Evolutionary conservation across 2,888 invertebrate species (phyloP).

Genomic region (Tetanocera ferruginea): DNA sequence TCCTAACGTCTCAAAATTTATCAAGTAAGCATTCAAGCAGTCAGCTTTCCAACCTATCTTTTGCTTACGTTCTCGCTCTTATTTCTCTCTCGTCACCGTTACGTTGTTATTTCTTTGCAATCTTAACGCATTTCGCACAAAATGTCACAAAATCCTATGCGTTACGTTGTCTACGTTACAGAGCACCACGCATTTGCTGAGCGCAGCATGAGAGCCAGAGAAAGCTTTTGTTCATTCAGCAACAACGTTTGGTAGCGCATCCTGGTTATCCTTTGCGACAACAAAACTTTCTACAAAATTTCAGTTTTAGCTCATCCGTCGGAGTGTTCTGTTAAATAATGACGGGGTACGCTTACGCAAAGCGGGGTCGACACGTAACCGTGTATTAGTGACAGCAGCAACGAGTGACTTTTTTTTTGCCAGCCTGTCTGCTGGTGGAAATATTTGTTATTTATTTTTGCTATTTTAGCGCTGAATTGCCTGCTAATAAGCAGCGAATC

Average conservation of each 20-base stretch:
- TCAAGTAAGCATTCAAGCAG: no score
- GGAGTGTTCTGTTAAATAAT: slow-evolving; percentile 64
- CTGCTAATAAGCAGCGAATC: background rate
- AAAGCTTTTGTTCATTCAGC: slow-evolving; percentile 24
- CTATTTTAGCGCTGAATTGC: background rate
- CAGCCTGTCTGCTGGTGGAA: background rate
- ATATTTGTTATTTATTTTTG: background rate
- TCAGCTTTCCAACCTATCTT: no score
- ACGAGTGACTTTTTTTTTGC: background rate
- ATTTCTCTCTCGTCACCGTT: background rate
- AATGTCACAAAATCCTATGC: no score
- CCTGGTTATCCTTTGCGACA: slow-evolving; percentile 48
- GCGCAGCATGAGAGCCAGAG: background rate
- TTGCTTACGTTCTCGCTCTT: background rate
- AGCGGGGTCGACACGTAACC: slow-evolving; percentile 24
- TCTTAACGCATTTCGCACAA: no score
- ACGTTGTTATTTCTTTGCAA: no score
- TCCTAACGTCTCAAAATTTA: no score
- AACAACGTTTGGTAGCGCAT: background rate
- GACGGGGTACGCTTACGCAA: slow-evolving; percentile 52
- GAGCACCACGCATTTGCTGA: background rate
- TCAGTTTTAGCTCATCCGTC: slow-evolving; percentile 69
- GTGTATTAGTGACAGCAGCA: slow-evolving; percentile 14
- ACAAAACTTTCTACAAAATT: slow-evolving; percentile 54
- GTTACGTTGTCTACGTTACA: no score